A percentile compares a stretch with the other conserved stretches of the same genome.
phyloP scores from a whole-genome alignment of 2,113 vertebrate species.

The Lates calcarifer region DNA sequence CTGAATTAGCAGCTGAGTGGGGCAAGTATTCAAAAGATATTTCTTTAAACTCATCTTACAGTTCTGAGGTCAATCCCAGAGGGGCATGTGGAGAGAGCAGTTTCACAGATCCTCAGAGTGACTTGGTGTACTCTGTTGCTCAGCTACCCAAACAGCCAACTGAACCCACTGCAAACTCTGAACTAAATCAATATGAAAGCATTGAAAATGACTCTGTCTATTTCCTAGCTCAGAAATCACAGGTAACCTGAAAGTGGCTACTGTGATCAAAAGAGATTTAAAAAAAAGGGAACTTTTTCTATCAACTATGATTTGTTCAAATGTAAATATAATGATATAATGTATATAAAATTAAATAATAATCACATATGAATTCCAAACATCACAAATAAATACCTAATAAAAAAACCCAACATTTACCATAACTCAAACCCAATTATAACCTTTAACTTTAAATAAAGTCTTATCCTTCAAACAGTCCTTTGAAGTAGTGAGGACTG shows the following conservation, averaged over 20 bases:
- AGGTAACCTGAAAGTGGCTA: not conserved
- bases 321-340: not conserved
- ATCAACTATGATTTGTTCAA: not conserved
- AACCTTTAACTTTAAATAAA: too few relatives aligned
- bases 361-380: too few relatives aligned
- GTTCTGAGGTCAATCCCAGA: not conserved
- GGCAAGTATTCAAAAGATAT: not conserved
- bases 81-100: not conserved
- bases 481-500: too few relatives aligned
- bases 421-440: too few relatives aligned
- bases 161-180: not conserved
- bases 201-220: not conserved
- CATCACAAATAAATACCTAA: too few relatives aligned
- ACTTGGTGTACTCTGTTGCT: slow-evolving; percentile 19
- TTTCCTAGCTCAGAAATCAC: not conserved
- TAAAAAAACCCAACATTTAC: too few relatives aligned
- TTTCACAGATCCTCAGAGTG: not conserved
- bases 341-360: not conserved
- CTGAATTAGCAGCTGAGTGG: not conserved
- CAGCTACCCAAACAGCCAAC: not conserved
- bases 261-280: not conserved
- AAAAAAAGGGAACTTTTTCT: not conserved
- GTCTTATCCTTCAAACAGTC: too few relatives aligned
- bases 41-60: not conserved
- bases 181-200: not conserved